Conservation (phyloP, 2,113 vertebrate species). For the Bucco capensis region DNA sequence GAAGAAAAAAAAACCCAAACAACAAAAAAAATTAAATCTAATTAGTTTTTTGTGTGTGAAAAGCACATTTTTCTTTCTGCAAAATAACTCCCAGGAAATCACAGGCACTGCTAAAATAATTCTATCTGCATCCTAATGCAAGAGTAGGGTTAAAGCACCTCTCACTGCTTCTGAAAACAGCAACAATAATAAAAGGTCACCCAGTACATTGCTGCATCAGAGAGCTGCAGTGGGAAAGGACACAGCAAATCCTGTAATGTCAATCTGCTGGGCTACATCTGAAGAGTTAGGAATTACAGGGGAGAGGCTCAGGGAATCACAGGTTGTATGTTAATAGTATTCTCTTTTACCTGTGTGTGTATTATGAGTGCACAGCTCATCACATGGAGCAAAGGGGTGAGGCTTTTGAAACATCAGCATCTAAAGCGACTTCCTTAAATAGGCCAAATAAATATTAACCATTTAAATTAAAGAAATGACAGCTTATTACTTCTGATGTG, state of each 20-base stretch:
- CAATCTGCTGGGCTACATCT: not conserved
- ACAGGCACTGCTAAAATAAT: not conserved
- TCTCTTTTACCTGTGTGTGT: not conserved
- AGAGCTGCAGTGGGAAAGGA: not conserved
- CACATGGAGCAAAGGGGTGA: not conserved
- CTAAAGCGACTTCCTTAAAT: not conserved
- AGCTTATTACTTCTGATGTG: slow-evolving; percentile 1
- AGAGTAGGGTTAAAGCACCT: not conserved
- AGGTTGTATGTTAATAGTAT: not conserved
- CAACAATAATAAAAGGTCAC: not conserved
- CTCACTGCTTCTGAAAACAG: not conserved
- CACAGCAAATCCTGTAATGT: not conserved
- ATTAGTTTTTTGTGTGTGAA: not conserved
- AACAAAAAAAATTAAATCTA: no score
- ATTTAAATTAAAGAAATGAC: not conserved
- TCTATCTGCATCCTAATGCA: not conserved
- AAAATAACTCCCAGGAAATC: not conserved
- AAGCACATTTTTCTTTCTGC: not conserved
- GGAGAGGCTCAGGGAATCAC: not conserved
- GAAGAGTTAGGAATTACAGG: not conserved
- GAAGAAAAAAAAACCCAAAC: not conserved
- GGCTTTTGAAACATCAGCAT: not conserved
- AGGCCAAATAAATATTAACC: slow-evolving; percentile 10
- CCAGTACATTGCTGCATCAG: not conserved
- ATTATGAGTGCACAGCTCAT: not conserved